A percentile compares a stretch with the other conserved stretches of the same genome.
phyloP scores from a whole-genome alignment of 2,888 invertebrate species.

The Eurytoma adleriae region DNA sequence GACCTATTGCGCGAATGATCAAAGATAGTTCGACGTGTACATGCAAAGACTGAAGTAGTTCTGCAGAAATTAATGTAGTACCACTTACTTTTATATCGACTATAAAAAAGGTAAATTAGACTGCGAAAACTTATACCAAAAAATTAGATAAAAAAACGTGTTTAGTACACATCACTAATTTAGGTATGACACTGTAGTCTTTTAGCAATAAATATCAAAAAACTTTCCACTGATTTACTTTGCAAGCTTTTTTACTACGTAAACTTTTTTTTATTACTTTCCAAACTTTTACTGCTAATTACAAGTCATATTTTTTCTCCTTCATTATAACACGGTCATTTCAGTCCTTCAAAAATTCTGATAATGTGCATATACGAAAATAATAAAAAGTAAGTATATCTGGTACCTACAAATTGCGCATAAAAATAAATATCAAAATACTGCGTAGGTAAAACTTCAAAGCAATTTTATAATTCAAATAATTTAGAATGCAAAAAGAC shows the following conservation, averaged over 20 bases:
- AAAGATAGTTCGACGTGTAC: not conserved
- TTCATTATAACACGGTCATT: not conserved
- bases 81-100: too few relatives aligned
- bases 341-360: not conserved
- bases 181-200: not conserved
- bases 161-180: not conserved
- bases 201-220: not conserved
- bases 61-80: too few relatives aligned
- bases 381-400: slow-evolving; percentile 11
- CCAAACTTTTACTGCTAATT: not conserved
- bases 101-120: too few relatives aligned
- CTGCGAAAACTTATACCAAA: not conserved
- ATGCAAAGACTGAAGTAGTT: not conserved
- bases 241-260: not conserved
- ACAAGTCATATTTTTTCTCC: not conserved
- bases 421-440: too few relatives aligned
- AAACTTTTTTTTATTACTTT: not conserved
- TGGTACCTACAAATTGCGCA: not conserved
- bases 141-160: too few relatives aligned
- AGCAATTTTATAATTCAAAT: too few relatives aligned
- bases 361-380: not conserved
- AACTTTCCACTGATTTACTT: slow-evolving; percentile 6
- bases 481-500: too few relatives aligned
- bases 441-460: too few relatives aligned
- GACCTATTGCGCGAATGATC: not conserved